Percentiles rank a stretch among this genome's conserved stretches.
Conservation (phyloP, 92 coral and sea anemone species). For the Muricea muricata region DNA sequence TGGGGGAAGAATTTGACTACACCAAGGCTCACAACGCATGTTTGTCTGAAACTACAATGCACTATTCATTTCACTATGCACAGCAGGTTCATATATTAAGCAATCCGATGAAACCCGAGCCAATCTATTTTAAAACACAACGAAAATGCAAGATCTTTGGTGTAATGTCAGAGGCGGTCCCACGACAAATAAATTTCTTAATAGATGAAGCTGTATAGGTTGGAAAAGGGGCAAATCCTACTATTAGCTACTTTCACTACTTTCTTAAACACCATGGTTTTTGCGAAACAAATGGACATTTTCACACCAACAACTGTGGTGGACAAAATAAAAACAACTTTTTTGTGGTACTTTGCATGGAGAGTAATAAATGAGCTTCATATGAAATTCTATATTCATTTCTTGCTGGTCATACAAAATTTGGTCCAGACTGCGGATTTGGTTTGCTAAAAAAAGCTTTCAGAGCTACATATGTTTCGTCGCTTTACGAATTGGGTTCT, state of each 20-base stretch:
- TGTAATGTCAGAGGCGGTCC: constrained; percentile 13
- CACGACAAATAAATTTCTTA: constrained; percentile 29
- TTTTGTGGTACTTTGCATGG: constrained; percentile 64
- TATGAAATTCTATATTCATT: constrained; percentile 53
- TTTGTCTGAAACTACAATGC: constrained; percentile 37
- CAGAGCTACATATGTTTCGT: constrained; percentile 48
- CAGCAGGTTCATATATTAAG: constrained; percentile 59
- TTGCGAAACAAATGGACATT: constrained; percentile 45
- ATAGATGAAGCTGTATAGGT: constrained; percentile 34
- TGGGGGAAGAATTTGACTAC: not conserved
- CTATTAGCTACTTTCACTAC: constrained; percentile 31
- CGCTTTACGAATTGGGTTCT: constrained; percentile 53
- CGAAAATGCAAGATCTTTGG: constrained; percentile 46
- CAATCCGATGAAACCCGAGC: constrained; percentile 67
- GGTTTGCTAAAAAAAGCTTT: constrained; percentile 48
- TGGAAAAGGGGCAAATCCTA: constrained; percentile 51
- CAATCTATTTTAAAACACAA: constrained; percentile 50
- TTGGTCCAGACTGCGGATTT: constrained; percentile 70
- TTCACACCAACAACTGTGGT: not conserved
- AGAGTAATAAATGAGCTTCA: constrained; percentile 44
- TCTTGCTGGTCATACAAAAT: constrained; percentile 69
- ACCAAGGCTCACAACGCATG: constrained; percentile 35
- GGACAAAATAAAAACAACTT: constrained; percentile 26
- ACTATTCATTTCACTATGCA: constrained; percentile 65
- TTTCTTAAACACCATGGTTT: constrained; percentile 23